Conservation (phyloP, 1,140 invertebrate genomes). For the Bombus confusus region DNA sequence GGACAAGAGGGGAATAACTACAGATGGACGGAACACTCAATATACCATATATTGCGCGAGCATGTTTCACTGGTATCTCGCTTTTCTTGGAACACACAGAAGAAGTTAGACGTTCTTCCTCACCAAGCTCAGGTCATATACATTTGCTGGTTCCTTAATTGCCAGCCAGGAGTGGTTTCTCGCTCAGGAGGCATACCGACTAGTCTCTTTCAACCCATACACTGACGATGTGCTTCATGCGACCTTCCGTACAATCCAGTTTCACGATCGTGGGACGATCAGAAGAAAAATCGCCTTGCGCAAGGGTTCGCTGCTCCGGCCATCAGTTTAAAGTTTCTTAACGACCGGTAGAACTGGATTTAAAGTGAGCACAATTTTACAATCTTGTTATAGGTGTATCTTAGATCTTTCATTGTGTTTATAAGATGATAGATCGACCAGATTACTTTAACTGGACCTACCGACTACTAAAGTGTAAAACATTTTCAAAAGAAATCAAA, state of each 20-base stretch:
- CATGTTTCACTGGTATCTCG: constrained; percentile 14
- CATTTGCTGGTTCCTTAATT: constrained; percentile 43
- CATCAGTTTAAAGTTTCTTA: constrained; percentile 33
- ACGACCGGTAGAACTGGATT: constrained; percentile 36
- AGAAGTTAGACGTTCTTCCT: constrained; percentile 45
- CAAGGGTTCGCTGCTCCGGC: constrained; percentile 20
- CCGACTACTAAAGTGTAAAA: background rate
- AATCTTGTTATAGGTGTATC: constrained; percentile 12
- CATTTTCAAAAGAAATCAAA: background rate
- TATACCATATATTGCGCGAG: constrained; percentile 44
- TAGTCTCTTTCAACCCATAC: constrained; percentile 9
- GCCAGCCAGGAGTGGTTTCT: constrained; percentile 32
- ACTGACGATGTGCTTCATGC: background rate
- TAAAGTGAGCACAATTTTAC: constrained; percentile 15
- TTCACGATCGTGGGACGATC: constrained; percentile 41
- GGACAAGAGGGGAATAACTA: background rate
- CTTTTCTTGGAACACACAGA: constrained; percentile 40
- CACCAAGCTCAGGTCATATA: constrained; percentile 18
- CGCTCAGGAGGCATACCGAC: constrained; percentile 1
- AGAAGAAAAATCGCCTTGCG: constrained; percentile 36
- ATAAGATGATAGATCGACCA: background rate
- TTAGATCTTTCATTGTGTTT: background rate
- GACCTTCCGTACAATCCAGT: constrained; percentile 38
- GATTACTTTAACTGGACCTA: background rate
- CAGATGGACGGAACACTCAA: constrained; percentile 14